Conservation (phyloP, 1,140 invertebrate genomes). For the Zaprionus nigranus region DNA sequence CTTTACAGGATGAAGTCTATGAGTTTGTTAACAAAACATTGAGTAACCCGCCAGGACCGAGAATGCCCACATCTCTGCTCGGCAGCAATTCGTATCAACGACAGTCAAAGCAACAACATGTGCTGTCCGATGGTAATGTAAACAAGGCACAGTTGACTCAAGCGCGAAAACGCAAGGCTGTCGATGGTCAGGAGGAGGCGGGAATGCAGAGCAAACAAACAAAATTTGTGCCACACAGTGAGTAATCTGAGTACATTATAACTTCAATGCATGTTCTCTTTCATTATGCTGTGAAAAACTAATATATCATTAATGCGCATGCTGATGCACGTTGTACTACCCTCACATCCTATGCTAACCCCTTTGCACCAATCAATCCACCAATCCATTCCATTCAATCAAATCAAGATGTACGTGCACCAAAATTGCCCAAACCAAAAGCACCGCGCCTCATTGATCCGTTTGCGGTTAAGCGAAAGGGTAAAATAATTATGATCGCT, state of each 20-base stretch:
- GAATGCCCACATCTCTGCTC: constrained; percentile 82
- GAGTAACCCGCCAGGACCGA: constrained; percentile 87
- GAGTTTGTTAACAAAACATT: constrained; percentile 87
- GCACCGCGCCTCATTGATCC: constrained; percentile 71
- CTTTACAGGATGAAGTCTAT: constrained; percentile 86
- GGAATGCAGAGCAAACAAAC: constrained; percentile 49
- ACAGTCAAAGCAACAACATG: constrained; percentile 47
- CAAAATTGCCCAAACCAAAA: constrained; percentile 62
- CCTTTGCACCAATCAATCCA: constrained; percentile 40
- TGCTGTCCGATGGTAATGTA: constrained; percentile 50
- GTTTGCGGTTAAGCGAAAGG: constrained; percentile 81
- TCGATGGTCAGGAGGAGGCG: constrained; percentile 41
- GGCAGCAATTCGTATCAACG: constrained; percentile 54
- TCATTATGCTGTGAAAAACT: not conserved
- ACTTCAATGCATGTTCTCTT: not conserved
- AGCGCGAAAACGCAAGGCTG: constrained; percentile 56
- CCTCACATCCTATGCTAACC: constrained; percentile 4
- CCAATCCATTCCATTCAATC: constrained; percentile 16
- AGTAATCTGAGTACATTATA: constrained; percentile 14
- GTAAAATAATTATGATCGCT: constrained; percentile 52
- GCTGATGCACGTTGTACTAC: constrained; percentile 8
- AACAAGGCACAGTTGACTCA: constrained; percentile 53
- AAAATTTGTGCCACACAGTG: constrained; percentile 63
- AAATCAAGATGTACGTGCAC: constrained; percentile 36
- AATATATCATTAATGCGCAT: constrained; percentile 26